Conservation (phyloP, 2,888 invertebrate genomes). For the Agrenia bidenticulata region DNA sequence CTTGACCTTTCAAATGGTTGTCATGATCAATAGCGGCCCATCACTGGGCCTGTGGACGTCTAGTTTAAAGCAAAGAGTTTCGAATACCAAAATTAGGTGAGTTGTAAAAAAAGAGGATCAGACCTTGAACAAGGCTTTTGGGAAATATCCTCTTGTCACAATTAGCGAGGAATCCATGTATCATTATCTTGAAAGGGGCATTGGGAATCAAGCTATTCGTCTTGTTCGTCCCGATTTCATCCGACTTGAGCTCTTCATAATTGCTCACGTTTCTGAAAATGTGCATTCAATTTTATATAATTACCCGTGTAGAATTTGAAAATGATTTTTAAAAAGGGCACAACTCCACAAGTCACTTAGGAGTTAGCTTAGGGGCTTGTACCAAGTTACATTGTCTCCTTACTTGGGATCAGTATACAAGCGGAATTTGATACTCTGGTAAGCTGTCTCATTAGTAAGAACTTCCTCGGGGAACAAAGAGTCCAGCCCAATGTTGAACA, state of each 20-base stretch:
- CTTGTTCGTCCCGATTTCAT: conserved; percentile 31
- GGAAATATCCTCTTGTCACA: conserved; percentile 44
- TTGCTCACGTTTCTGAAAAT: conserved; percentile 38
- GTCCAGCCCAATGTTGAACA: conserved; percentile 40
- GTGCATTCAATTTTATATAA: too few species aligned
- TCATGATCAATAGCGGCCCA: too few species aligned
- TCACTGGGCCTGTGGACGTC: too few species aligned
- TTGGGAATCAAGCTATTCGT: conserved; percentile 26
- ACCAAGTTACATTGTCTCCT: too few species aligned
- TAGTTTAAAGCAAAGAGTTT: too few species aligned
- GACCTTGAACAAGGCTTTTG: conserved; percentile 37
- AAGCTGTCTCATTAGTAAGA: conserved; percentile 34
- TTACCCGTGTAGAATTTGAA: background rate
- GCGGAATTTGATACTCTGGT: conserved; percentile 33
- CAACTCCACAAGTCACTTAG: too few species aligned
- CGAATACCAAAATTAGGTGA: too few species aligned
- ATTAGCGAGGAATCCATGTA: conserved; percentile 43
- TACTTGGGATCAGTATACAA: conserved; percentile 38
- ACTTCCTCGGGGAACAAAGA: conserved; percentile 40
- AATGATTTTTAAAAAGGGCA: conserved; percentile 3
- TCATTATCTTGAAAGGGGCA: conserved; percentile 38
- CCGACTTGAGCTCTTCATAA: conserved; percentile 26
- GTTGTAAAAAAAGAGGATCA: too few species aligned
- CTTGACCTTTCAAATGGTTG: too few species aligned
- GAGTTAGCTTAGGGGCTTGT: background rate